Percentiles rank a stretch among this genome's conserved stretches.
These are phyloP conservation scores for Achatina immaculata DNA, from an alignment of 1,140 invertebrate genomes.

Conservation along the genomic window DNA sequence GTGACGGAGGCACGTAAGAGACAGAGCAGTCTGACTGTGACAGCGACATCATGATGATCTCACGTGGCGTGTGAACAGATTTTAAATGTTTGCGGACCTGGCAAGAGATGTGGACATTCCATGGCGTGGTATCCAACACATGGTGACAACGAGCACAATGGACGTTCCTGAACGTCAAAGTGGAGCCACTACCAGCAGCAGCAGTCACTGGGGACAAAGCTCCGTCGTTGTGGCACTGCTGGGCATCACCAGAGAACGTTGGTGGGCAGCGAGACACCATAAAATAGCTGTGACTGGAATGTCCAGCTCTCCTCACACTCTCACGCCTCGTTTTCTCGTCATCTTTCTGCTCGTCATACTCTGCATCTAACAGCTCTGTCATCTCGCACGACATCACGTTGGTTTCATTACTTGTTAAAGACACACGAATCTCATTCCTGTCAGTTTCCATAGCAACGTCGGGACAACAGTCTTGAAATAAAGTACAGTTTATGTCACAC, in stretches of 20 bases:
- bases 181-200: neutral
- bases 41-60: neutral
- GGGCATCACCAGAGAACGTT: neutral
- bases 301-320: too few species aligned
- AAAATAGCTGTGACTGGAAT: neutral
- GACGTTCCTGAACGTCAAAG: neutral
- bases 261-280: conserved; percentile 18
- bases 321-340: too few species aligned
- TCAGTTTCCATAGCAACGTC: neutral
- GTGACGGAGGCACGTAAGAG: neutral
- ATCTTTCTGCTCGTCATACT: neutral
- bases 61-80: neutral
- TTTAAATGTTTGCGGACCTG: neutral
- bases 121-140: neutral
- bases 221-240: neutral
- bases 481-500: conserved; percentile 5
- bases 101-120: conserved; percentile 25
- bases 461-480: conserved; percentile 8
- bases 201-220: conserved; percentile 4
- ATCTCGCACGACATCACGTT: conserved; percentile 6
- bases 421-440: neutral
- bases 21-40: neutral
- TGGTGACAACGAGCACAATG: conserved; percentile 23
- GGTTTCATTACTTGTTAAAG: neutral
- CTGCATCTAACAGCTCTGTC: neutral